phyloP scores from a whole-genome alignment of 2,113 vertebrate genomes.

The Mellivora capensis region DNA sequence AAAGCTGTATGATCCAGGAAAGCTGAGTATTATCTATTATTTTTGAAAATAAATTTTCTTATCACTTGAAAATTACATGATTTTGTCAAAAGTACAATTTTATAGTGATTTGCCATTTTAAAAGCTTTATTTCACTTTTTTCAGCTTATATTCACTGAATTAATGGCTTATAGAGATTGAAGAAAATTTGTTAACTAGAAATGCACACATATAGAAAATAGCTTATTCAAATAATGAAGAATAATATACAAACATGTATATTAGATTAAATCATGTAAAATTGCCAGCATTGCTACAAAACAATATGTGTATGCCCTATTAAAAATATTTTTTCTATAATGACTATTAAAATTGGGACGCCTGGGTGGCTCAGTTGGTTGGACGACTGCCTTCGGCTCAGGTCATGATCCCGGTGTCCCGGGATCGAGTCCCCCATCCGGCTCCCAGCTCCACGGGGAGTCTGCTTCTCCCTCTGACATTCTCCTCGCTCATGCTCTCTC shows the following conservation, averaged over 20 bases:
- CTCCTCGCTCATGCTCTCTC: too few relatives aligned
- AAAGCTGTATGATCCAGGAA: not conserved
- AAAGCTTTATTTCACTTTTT: not conserved
- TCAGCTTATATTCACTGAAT: not conserved
- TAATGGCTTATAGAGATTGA: not conserved
- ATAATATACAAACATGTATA: not conserved
- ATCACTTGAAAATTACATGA: not conserved
- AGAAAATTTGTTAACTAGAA: not conserved
- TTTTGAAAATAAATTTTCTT: not conserved
- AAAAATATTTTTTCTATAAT: constrained; percentile 3
- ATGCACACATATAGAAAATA: not conserved
- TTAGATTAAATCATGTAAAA: not conserved
- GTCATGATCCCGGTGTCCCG: too few relatives aligned
- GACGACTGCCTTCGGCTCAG: too few relatives aligned
- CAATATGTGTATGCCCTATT: not conserved
- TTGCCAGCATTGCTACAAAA: not conserved
- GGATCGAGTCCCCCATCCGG: too few relatives aligned
- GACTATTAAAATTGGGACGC: too few relatives aligned
- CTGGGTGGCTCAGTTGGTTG: too few relatives aligned
- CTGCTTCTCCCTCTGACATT: too few relatives aligned
- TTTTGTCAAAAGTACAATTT: not conserved
- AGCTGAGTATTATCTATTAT: not conserved
- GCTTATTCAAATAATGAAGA: not conserved
- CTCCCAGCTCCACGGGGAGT: too few relatives aligned
- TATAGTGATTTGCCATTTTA: not conserved